phyloP scores from a whole-genome alignment of 1,140 invertebrate species.

The Apocrypta bakeri region DNA sequence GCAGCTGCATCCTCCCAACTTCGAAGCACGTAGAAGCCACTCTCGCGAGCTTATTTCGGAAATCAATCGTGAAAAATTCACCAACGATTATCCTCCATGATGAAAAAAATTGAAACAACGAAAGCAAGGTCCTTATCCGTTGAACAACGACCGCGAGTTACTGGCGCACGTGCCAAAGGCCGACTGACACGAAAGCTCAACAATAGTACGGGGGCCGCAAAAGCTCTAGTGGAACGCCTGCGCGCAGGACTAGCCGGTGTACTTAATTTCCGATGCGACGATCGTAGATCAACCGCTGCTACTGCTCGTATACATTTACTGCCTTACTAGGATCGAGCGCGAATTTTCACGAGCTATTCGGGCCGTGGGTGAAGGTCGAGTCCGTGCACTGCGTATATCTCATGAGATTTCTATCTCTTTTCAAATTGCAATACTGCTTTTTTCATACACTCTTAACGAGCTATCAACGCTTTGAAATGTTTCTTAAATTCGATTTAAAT shows the following conservation, averaged over 20 bases:
- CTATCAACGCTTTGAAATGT: too few species aligned
- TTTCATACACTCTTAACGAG: too few species aligned
- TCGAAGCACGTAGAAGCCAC: neutral
- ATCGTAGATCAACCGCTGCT: constrained; percentile 32
- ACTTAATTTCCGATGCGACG: constrained; percentile 31
- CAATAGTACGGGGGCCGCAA: too few species aligned
- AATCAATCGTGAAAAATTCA: neutral
- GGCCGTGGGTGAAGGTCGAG: neutral
- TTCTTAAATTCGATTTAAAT: too few species aligned
- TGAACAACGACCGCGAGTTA: neutral
- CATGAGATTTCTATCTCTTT: too few species aligned
- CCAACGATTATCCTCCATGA: neutral
- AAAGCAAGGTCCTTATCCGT: neutral
- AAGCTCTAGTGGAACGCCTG: neutral
- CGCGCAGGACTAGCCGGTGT: neutral
- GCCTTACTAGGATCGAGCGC: neutral
- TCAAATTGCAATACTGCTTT: too few species aligned
- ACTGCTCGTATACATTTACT: neutral
- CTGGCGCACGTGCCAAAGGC: neutral
- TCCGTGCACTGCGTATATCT: neutral
- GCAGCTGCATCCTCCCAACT: constrained; percentile 60
- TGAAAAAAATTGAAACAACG: neutral
- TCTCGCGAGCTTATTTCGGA: neutral
- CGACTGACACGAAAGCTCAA: neutral
- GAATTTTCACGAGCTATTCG: neutral